These are phyloP conservation scores for Drosophila pseudotalamancana DNA, from an alignment of 2,888 invertebrate genomes.

Conservation along the genomic window DNA sequence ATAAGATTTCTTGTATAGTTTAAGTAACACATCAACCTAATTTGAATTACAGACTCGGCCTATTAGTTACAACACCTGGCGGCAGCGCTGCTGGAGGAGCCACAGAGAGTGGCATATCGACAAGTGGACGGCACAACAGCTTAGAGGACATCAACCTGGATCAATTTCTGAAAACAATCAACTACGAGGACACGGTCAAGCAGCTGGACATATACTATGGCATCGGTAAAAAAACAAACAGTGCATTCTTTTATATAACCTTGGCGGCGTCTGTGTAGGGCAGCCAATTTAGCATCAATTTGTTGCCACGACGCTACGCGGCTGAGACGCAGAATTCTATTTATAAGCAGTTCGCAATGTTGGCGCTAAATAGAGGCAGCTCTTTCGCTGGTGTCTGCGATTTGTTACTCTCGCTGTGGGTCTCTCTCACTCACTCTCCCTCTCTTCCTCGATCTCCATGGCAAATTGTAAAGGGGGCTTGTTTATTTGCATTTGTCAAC, in stretches of 20 bases:
- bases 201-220: conserved; percentile 97
- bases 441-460: conserved; percentile 2
- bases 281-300: conserved; percentile 69
- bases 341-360: conserved; percentile 48
- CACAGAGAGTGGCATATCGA: conserved; percentile 59
- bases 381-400: conserved; percentile 16
- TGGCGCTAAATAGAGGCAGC: conserved; percentile 40
- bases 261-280: conserved; percentile 57
- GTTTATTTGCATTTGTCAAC: conserved; percentile 68
- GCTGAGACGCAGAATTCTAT: conserved; percentile 43
- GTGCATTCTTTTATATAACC: conserved; percentile 64
- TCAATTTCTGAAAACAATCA: conserved; percentile 91
- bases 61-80: conserved; percentile 69
- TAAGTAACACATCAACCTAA: neutral
- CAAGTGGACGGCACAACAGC: conserved; percentile 86
- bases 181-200: conserved; percentile 95
- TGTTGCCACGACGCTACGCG: conserved; percentile 39
- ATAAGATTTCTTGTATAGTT: neutral
- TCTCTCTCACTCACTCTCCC: neutral
- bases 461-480: conserved; percentile 47
- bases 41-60: conserved; percentile 62
- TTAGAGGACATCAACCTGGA: conserved; percentile 92
- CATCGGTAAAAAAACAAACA: conserved; percentile 87
- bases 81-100: conserved; percentile 57
- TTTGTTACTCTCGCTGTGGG: conserved; percentile 2